Percentiles rank a stretch among this genome's conserved stretches.
Conservation (phyloP, 2,113 vertebrate genomes). For the Nyctibius bracteatus region DNA sequence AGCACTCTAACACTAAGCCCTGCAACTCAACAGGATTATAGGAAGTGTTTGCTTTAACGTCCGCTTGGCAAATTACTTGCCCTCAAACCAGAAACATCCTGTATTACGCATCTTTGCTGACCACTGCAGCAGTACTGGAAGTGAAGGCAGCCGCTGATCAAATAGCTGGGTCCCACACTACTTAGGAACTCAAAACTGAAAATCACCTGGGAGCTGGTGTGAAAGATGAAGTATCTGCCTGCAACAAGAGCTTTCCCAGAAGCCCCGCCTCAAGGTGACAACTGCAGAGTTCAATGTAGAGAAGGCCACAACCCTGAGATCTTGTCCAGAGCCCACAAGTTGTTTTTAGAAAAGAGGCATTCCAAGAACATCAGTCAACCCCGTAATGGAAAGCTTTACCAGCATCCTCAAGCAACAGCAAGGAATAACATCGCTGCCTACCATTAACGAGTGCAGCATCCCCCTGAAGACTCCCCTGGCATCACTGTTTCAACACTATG, state of each 20-base stretch:
- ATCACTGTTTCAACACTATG: fast-evolving
- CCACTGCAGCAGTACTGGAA: background rate
- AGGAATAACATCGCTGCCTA: background rate
- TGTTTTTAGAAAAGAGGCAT: background rate
- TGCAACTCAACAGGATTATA: background rate
- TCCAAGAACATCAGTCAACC: background rate
- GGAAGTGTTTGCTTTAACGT: background rate
- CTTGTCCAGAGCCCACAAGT: background rate
- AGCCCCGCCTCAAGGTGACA: background rate
- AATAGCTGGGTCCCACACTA: background rate
- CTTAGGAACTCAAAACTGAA: background rate
- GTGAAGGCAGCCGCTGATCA: background rate
- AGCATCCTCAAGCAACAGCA: background rate
- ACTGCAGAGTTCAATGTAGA: background rate
- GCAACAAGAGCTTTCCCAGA: background rate
- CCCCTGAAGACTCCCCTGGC: background rate
- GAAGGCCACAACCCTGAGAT: background rate
- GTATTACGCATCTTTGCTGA: background rate
- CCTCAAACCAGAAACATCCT: background rate
- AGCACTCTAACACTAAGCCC: background rate
- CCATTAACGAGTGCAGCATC: background rate
- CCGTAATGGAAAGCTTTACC: background rate
- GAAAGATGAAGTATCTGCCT: background rate
- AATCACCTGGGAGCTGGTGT: background rate
- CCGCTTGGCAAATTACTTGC: background rate